Evolutionary conservation across 2,797 vertebrate species (phyloP), one percentile per base, ranked within the genome.

Genomic region (Melanotaenia pygmaea): DNA sequence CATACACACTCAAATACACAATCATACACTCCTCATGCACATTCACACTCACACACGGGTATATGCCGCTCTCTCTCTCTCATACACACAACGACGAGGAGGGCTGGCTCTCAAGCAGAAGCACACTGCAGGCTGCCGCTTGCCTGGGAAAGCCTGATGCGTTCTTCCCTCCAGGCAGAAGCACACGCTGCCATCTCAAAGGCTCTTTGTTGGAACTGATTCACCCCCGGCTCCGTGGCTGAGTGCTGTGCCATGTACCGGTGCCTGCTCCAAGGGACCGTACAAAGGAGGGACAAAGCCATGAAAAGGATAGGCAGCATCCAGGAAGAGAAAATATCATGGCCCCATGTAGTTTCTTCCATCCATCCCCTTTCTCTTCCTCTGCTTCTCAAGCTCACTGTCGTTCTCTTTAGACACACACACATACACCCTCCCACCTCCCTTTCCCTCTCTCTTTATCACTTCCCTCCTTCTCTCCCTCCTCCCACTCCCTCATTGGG

Each of bases 131-230:
- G 95, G 96, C 94, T 93, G 91, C 91, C 83, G 94, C 96, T 96
- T 96, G 96, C 94, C 94, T 94, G 84, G 87, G 89, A 94, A 92
- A 94, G 91, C 82, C 76, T 94, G 95, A 96, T 94, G 94, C 86
- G 92, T 95, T 92, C 89, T 93, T 96, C 88, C 96, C 95, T 95
- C 93, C 94, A 93, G 96, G 96, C 94, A 91, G 88, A 90, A 88
- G 94, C 93, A 80, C 88, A 86, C 91, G 59, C 88, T 81, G 92
- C 93, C 95, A 91, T 94, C 94, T 91, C 94, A 93, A 89, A 94
- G 91, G 83, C 89, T 93, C 91, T 92, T 92, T 93, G 93, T 93
- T 86, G 90, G 81, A 86, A 86, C 89, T 79, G 92, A 90, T 89
- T 90, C 90, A 90, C 84, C 81, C 77, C 85, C 83, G 61, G 82